A percentile compares a stretch with the other conserved stretches of the same genome.
Evolutionary conservation across 2,888 invertebrate genomes (phyloP).

Genomic region (Cantharis lateralis): DNA sequence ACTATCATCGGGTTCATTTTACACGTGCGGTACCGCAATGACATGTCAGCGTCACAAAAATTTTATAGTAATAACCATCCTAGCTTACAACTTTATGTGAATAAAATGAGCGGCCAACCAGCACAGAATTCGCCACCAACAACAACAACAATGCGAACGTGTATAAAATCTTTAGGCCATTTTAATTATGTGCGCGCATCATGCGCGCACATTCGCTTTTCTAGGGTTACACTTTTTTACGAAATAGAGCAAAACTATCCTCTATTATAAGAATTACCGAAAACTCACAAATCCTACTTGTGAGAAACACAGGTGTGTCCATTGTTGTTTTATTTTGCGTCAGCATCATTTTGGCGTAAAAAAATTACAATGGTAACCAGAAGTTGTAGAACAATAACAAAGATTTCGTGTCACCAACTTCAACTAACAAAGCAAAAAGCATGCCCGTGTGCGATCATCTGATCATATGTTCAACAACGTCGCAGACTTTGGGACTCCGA

Average conservation of each 20-base stretch:
- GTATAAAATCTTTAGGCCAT: neutral
- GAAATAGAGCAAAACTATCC: neutral
- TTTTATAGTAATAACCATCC: neutral
- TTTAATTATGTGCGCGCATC: neutral
- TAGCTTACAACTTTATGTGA: neutral
- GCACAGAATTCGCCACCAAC: neutral
- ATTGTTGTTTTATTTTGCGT: neutral
- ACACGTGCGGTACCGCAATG: neutral
- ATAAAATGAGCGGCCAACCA: neutral
- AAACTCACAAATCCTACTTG: neutral
- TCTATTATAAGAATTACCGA: neutral
- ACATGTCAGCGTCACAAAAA: neutral
- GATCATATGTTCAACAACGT: neutral
- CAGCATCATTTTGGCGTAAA: neutral
- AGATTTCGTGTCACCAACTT: neutral
- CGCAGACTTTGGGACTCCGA: neutral
- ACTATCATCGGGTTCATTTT: neutral
- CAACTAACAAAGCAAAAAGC: neutral
- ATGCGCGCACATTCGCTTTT: conserved; percentile 17
- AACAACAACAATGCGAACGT: neutral
- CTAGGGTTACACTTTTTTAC: neutral
- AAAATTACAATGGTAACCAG: neutral
- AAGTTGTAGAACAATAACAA: neutral
- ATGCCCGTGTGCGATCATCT: neutral
- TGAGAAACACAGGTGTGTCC: conserved; percentile 17